phyloP scores from a whole-genome alignment of 1,140 invertebrate genomes.

The Doryteuthis pealeii region DNA sequence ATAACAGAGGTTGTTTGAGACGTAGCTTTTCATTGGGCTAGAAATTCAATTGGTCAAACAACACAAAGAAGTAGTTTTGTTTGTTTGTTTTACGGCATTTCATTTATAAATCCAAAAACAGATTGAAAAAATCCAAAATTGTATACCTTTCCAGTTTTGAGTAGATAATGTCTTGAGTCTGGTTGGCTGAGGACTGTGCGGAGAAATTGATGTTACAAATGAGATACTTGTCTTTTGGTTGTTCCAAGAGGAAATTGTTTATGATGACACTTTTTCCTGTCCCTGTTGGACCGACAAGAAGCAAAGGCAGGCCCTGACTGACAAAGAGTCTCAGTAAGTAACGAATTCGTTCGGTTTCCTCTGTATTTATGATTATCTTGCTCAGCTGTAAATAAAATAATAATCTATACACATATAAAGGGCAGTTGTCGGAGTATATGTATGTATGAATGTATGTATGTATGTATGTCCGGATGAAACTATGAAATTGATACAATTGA shows the following conservation, averaged over 20 bases:
- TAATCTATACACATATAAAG: too few species aligned
- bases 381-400: constrained; percentile 45
- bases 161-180: constrained; percentile 60
- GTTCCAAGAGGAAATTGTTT: constrained; percentile 54
- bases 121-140: too few species aligned
- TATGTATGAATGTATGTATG: too few species aligned
- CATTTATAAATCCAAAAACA: too few species aligned
- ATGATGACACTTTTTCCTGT: constrained; percentile 59
- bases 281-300: constrained; percentile 59
- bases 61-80: too few species aligned
- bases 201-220: constrained; percentile 60
- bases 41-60: too few species aligned
- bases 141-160: constrained; percentile 57
- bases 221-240: constrained; percentile 56
- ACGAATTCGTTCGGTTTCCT: constrained; percentile 55
- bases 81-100: too few species aligned
- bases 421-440: too few species aligned
- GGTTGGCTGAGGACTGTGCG: constrained; percentile 58
- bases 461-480: too few species aligned
- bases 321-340: constrained; percentile 55
- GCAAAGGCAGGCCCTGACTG: constrained; percentile 42
- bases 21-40: too few species aligned
- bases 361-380: constrained; percentile 56
- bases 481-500: too few species aligned
- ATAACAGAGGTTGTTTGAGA: too few species aligned